Evolutionary conservation across 2,888 invertebrate species (phyloP).

Genomic region (Macrophya alboannulata): DNA sequence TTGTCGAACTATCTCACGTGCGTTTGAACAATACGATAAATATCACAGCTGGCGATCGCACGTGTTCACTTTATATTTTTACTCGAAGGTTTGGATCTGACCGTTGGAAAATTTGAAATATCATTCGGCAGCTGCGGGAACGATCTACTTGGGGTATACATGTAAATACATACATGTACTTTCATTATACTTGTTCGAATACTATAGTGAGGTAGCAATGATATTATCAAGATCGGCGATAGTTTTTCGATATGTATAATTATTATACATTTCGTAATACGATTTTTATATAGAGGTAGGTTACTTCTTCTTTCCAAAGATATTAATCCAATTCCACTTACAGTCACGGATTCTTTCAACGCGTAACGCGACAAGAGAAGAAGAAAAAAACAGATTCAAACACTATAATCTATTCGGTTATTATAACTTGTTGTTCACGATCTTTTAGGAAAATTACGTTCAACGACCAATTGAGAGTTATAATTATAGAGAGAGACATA

Average conservation of each 20-base stretch:
- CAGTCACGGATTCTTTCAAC: background rate
- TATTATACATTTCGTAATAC: background rate
- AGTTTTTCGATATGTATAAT: background rate
- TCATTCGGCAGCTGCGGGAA: background rate
- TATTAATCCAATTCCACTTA: background rate
- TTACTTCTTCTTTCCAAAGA: background rate
- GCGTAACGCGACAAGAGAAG: background rate
- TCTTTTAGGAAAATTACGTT: background rate
- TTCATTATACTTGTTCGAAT: background rate
- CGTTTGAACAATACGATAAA: background rate
- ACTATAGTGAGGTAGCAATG: background rate
- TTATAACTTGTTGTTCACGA: conserved; percentile 1
- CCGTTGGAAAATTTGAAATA: conserved; percentile 1
- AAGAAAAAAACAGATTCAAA: background rate
- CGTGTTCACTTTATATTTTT: background rate
- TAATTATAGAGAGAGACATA: background rate
- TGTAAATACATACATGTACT: background rate
- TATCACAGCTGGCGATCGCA: background rate
- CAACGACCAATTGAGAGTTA: conserved; percentile 23
- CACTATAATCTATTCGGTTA: background rate
- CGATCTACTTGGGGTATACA: background rate
- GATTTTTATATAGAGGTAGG: background rate
- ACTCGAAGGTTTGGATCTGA: background rate
- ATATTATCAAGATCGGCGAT: background rate
- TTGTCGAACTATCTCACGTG: background rate